These are phyloP conservation scores for Haemorhous mexicanus DNA, from an alignment of 2,113 vertebrate genomes.

Conservation along the genomic window DNA sequence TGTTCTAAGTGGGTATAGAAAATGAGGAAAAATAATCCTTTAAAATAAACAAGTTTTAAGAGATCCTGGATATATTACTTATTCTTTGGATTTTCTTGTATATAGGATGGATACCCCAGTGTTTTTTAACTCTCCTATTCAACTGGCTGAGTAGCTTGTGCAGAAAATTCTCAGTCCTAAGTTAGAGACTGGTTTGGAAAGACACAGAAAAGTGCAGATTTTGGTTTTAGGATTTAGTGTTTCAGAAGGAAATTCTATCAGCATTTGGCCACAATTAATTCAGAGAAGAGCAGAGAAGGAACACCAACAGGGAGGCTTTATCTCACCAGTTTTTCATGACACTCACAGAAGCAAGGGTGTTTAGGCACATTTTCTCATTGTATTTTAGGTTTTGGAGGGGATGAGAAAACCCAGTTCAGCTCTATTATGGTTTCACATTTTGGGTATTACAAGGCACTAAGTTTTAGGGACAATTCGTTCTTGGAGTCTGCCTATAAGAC, in stretches of 20 bases:
- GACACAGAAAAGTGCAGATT: not conserved
- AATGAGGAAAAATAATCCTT: not conserved
- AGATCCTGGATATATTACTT: not conserved
- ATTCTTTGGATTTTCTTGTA: not conserved
- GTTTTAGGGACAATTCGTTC: not conserved
- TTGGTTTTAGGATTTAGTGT: not conserved
- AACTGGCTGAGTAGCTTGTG: not conserved
- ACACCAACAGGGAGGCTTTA: not conserved
- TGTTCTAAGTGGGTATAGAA: not conserved
- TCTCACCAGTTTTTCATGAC: not conserved
- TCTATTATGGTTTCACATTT: not conserved
- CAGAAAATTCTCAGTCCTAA: not conserved
- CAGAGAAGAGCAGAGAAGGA: not conserved
- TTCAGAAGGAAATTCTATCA: not conserved
- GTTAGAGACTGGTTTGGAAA: not conserved
- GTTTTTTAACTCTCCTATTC: accelerated
- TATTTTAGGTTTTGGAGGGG: not conserved
- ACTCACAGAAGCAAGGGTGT: not conserved
- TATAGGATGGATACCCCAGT: accelerated
- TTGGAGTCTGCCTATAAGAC: not conserved
- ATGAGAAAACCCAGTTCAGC: not conserved
- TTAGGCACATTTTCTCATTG: not conserved
- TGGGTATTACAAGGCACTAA: not conserved
- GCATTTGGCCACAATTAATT: not conserved
- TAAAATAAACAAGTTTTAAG: not conserved